phyloP scores from a whole-genome alignment of 2,888 invertebrate species.

The Apeira syringaria region DNA sequence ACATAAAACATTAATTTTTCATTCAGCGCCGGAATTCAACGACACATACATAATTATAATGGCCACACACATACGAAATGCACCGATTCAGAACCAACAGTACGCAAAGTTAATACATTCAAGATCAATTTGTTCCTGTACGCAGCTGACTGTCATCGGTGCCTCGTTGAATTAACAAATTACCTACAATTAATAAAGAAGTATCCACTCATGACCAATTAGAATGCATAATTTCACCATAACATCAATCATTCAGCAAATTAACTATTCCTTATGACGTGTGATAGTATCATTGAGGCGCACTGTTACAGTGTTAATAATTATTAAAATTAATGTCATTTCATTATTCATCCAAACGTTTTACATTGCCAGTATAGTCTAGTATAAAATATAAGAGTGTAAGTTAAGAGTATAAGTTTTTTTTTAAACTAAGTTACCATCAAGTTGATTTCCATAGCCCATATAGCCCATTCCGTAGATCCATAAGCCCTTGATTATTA shows the following conservation, averaged over 20 bases:
- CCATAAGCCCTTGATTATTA: too few relatives aligned
- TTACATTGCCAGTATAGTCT: too few relatives aligned
- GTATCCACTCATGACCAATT: constrained; percentile 22
- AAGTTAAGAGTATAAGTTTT: too few relatives aligned
- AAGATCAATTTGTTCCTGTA: constrained; percentile 49
- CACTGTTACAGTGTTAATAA: constrained; percentile 20
- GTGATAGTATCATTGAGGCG: constrained; percentile 31
- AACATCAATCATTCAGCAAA: constrained; percentile 58
- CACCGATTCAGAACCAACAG: constrained; percentile 23
- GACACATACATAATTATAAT: constrained; percentile 42
- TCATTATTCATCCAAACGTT: neutral
- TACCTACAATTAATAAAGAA: constrained; percentile 4
- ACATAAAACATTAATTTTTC: constrained; percentile 39
- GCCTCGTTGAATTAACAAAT: constrained; percentile 37
- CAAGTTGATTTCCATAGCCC: too few relatives aligned
- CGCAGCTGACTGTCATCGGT: constrained; percentile 52
- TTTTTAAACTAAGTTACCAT: too few relatives aligned
- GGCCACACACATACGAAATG: constrained; percentile 40
- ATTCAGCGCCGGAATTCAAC: constrained; percentile 42
- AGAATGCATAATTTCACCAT: constrained; percentile 24
- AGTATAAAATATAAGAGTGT: too few relatives aligned
- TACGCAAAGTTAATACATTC: constrained; percentile 36
- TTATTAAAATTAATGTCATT: constrained; percentile 31
- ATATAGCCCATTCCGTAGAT: too few relatives aligned
- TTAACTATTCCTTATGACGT: constrained; percentile 47